Conservation (phyloP, 1,140 invertebrate species). For the Leptinotarsa texana region DNA sequence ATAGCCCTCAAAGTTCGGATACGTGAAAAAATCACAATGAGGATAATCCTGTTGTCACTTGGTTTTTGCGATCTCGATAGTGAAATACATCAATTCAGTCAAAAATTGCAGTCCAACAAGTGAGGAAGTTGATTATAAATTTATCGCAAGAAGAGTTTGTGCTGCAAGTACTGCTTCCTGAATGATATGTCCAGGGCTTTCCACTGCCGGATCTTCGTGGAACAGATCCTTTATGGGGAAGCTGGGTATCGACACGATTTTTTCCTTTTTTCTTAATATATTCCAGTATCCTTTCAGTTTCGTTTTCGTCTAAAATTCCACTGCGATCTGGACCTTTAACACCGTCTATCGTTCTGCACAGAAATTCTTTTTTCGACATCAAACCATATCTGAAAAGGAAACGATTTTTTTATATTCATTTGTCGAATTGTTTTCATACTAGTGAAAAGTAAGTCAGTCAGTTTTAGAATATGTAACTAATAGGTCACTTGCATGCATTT, state of each 20-base stretch:
- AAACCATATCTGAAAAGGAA: constrained; percentile 44
- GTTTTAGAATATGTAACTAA: too few relatives aligned
- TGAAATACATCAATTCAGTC: constrained; percentile 42
- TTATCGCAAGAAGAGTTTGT: constrained; percentile 43
- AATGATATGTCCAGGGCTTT: constrained; percentile 42
- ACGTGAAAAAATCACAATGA: too few relatives aligned
- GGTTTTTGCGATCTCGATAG: too few relatives aligned
- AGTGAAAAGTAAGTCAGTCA: too few relatives aligned
- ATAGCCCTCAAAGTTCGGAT: too few relatives aligned
- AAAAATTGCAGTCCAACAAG: constrained; percentile 52
- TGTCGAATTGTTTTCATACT: too few relatives aligned
- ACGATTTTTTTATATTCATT: too few relatives aligned
- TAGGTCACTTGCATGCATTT: too few relatives aligned
- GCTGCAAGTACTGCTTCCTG: constrained; percentile 29
- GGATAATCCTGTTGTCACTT: too few relatives aligned
- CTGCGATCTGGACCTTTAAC: constrained; percentile 48
- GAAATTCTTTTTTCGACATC: constrained; percentile 50
- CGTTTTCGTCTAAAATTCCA: constrained; percentile 48
- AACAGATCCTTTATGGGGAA: constrained; percentile 45
- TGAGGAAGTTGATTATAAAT: constrained; percentile 49
- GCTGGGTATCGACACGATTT: constrained; percentile 39
- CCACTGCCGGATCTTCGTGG: constrained; percentile 34
- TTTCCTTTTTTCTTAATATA: constrained; percentile 49
- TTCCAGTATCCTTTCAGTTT: constrained; percentile 47
- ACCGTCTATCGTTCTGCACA: constrained; percentile 40